Base-by-base conservation (phyloP, 2,797 vertebrate species). In the Dermochelys coriacea region DNA sequence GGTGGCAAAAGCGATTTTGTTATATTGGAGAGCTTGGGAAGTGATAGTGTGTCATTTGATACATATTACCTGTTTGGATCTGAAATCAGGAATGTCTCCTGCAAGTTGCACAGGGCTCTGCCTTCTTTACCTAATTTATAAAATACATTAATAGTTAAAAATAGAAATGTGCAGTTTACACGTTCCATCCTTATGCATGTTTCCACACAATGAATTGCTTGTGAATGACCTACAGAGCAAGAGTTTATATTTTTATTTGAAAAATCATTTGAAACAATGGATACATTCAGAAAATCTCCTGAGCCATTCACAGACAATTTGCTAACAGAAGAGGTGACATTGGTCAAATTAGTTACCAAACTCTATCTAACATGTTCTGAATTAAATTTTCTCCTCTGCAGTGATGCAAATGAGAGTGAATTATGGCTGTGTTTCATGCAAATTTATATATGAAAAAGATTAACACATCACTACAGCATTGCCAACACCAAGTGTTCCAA, bases 121-220 rank as follows among this genome's bases (percentile, higher is more conserved):
- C 14, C 25, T 37, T 75, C 74, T 85, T 79, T 82, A 61, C 6
- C 31, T 50, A 23, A 29, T 85, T 80, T 89, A 84, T 50, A n/a
- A 51, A n/a, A 50, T 23, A 25, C 8, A 87, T 41, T 16, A 86
- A 51, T 21, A 79, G 31, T 92, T 51, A 85, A 80, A 68, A 92
- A 31, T 5, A 89, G 86, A 23, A 91, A 27, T 4, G 11, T 83
- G 34, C 10, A 21, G 9, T 37, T 82, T 64, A 19, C 75, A 31
- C 25, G 77, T 49, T 77, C 45, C 45, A 87, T 80, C 31, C 18
- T 21, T 82, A 16, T 23, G n/a, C 4, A 94, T 6, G 77, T 0
- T 0, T 12, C 59, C 0, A 0, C 2, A 3, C 2, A 34, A 77
- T 49, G 14, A 88, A 68, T 14, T 37, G 7, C 55, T 88, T 61